Conservation (phyloP, 2,797 vertebrate genomes). For the Megalops cyprinoides region DNA sequence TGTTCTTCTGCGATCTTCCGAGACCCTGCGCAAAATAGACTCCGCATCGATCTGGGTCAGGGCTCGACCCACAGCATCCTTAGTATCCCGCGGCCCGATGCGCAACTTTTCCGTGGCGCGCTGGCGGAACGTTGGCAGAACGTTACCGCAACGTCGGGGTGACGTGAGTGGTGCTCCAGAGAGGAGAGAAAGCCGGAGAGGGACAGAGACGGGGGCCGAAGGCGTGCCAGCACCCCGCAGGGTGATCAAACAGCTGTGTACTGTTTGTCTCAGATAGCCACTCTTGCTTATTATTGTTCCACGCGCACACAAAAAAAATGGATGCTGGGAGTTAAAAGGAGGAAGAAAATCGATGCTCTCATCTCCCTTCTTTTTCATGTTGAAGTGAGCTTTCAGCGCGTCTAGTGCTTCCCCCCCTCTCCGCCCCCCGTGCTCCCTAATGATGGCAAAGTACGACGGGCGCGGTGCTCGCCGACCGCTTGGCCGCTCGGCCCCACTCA, state of each 20-base stretch:
- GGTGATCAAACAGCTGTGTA: neutral
- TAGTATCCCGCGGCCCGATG: no score
- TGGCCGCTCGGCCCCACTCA: slow-evolving; percentile 17
- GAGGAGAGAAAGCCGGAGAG: neutral
- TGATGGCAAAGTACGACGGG: neutral
- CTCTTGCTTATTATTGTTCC: neutral
- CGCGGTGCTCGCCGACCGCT: neutral
- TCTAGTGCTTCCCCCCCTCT: slow-evolving; percentile 29
- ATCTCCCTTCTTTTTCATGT: slow-evolving; percentile 41
- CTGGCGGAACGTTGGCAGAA: slow-evolving; percentile 32
- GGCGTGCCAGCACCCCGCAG: no score
- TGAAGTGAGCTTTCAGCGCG: slow-evolving; percentile 40
- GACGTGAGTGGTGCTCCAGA: neutral
- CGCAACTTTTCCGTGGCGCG: slow-evolving; percentile 13
- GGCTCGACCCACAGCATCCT: no score
- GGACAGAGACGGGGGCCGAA: neutral
- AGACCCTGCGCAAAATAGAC: slow-evolving; percentile 42
- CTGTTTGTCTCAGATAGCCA: neutral
- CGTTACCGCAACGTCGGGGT: neutral
- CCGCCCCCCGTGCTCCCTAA: slow-evolving; percentile 31
- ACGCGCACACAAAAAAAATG: slow-evolving; percentile 1
- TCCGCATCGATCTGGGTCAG: slow-evolving; percentile 47
- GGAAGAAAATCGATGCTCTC: slow-evolving; percentile 43
- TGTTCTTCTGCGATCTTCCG: slow-evolving; percentile 32
- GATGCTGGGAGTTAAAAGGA: neutral